Conservation (phyloP, 2,113 vertebrate genomes). For the Psilopogon haemacephalus region DNA sequence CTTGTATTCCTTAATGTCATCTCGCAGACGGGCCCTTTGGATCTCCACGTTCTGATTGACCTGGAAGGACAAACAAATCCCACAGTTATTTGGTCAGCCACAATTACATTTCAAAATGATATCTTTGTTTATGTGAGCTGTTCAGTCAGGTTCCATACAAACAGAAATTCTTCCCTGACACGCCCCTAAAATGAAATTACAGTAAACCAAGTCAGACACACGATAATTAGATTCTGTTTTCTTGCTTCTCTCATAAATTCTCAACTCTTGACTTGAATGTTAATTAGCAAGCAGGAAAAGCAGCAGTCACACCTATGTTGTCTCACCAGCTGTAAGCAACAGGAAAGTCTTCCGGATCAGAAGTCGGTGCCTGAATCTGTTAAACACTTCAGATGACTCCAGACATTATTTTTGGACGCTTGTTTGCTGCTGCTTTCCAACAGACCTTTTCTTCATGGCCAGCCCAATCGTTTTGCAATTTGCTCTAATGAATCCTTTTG, state of each 20-base stretch:
- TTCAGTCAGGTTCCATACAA: not conserved
- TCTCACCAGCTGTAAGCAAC: not conserved
- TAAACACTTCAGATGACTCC: not conserved
- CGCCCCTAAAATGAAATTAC: not conserved
- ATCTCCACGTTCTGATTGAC: constrained; percentile 87
- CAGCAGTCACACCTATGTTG: not conserved
- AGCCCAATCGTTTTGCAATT: not conserved
- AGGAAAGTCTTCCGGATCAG: not conserved
- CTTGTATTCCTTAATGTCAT: constrained; percentile 96
- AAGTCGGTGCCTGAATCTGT: not conserved
- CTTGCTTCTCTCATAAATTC: not conserved
- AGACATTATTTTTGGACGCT: not conserved
- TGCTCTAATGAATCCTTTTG: not conserved
- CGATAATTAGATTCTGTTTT: not conserved
- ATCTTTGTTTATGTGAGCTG: not conserved
- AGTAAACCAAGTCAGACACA: not conserved
- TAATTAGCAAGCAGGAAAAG: not conserved
- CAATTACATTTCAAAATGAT: not conserved
- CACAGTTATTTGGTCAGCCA: not conserved
- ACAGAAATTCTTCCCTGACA: not conserved
- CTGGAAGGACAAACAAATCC: constrained; percentile 61
- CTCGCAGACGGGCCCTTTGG: constrained; percentile 88
- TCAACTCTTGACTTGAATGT: not conserved
- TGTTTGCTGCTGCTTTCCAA: not conserved
- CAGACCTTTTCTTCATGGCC: not conserved